These are phyloP conservation scores for Otolemur garnettii DNA, from an alignment of 2,113 vertebrate genomes.

Conservation along the genomic window DNA sequence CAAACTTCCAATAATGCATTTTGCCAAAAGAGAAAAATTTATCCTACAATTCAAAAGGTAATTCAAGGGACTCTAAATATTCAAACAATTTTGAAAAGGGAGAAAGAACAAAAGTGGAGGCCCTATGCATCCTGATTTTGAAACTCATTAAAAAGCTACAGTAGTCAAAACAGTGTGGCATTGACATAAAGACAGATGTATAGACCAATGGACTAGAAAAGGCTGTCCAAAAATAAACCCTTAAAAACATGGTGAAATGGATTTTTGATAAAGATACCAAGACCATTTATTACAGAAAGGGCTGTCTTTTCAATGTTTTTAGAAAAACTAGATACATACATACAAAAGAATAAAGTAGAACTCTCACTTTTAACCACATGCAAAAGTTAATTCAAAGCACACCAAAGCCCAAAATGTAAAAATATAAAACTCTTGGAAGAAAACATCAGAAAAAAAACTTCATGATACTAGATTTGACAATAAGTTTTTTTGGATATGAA, in stretches of 20 bases:
- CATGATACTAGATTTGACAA: neutral
- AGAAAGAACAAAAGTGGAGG: neutral
- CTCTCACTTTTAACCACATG: neutral
- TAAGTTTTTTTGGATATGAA: neutral
- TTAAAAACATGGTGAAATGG: neutral
- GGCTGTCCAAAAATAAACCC: neutral
- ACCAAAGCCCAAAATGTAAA: neutral
- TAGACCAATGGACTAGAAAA: neutral
- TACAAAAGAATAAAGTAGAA: neutral
- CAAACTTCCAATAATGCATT: neutral
- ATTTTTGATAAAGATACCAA: neutral
- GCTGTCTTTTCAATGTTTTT: neutral
- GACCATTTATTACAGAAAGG: neutral
- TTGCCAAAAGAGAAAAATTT: neutral
- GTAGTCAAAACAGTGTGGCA: neutral
- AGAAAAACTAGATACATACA: neutral
- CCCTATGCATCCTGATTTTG: neutral
- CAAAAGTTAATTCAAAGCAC: neutral
- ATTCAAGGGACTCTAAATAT: neutral
- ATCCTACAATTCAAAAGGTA: neutral
- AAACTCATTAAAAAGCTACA: neutral
- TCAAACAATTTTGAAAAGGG: constrained; percentile 14
- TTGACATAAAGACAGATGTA: neutral
- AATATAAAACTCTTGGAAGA: neutral
- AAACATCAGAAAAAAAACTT: neutral